These are phyloP conservation scores for Gymnoscelis rufifasciata DNA, from an alignment of 2,888 invertebrate species.

Conservation along the genomic window DNA sequence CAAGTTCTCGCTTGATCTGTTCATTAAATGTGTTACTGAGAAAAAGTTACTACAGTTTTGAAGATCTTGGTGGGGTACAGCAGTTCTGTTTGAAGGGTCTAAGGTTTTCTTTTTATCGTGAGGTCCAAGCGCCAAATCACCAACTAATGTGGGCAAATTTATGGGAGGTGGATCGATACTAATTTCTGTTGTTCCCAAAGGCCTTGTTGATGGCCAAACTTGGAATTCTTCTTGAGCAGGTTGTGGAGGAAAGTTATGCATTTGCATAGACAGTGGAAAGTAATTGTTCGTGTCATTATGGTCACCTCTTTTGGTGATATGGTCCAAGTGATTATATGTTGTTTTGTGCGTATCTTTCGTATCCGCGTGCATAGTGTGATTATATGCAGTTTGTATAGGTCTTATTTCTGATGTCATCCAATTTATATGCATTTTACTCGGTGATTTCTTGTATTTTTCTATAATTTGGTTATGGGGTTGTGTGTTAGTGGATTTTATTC, in stretches of 20 bases:
- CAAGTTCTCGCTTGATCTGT: slow-evolving; percentile 62
- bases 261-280: slow-evolving; percentile 67
- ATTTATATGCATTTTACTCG: slow-evolving; percentile 71
- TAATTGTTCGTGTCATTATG: slow-evolving; percentile 55
- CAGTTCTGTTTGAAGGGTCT: slow-evolving; percentile 47
- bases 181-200: slow-evolving; percentile 68
- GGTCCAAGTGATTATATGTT: slow-evolving; percentile 49
- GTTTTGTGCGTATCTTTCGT: slow-evolving; percentile 54
- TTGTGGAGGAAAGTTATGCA: slow-evolving; percentile 65
- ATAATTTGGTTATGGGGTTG: slow-evolving; percentile 42
- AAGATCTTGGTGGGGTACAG: slow-evolving; percentile 49
- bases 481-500: slow-evolving; percentile 44
- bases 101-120: slow-evolving; percentile 67
- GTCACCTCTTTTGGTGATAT: slow-evolving; percentile 53
- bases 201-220: slow-evolving; percentile 66
- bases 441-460: slow-evolving; percentile 70
- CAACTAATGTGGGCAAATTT: slow-evolving; percentile 68
- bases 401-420: slow-evolving; percentile 76
- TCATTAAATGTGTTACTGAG: slow-evolving; percentile 72
- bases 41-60: slow-evolving; percentile 69
- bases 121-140: slow-evolving; percentile 69
- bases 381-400: slow-evolving; percentile 60
- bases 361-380: slow-evolving; percentile 39
- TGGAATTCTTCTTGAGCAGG: slow-evolving; percentile 63
- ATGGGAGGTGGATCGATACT: slow-evolving; percentile 73